phyloP scores from a whole-genome alignment of 2,113 vertebrate genomes.

The Pteruthius melanotis region DNA sequence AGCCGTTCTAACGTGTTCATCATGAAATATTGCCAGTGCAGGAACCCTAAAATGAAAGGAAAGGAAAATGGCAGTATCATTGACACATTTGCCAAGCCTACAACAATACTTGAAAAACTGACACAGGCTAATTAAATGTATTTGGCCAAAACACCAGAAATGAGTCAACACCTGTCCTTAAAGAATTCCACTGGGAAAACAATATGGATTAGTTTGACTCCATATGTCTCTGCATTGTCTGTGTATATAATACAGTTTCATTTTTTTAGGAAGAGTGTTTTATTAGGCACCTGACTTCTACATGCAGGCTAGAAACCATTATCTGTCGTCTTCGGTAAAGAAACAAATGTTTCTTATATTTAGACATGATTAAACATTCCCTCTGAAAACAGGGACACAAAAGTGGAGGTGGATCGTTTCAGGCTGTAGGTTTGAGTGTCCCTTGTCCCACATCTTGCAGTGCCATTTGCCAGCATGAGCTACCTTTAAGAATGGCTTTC shows the following conservation, averaged over 20 bases:
- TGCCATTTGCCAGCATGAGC: background rate
- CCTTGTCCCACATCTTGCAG: background rate
- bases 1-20: rapidly evolving
- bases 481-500: background rate
- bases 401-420: background rate
- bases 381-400: background rate
- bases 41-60: background rate
- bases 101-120: background rate
- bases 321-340: background rate
- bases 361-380: background rate
- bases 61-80: background rate
- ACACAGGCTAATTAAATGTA: background rate
- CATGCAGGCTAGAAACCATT: background rate
- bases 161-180: background rate
- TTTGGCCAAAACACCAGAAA: background rate
- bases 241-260: background rate
- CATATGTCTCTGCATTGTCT: background rate
- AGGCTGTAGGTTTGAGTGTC: background rate
- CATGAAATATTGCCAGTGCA: background rate
- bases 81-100: background rate
- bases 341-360: background rate
- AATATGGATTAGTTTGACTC: background rate
- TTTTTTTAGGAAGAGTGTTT: background rate
- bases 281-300: background rate
- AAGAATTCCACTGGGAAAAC: background rate